Base-by-base conservation (phyloP, 2,888 invertebrate species). In the Furcula furcula region DNA sequence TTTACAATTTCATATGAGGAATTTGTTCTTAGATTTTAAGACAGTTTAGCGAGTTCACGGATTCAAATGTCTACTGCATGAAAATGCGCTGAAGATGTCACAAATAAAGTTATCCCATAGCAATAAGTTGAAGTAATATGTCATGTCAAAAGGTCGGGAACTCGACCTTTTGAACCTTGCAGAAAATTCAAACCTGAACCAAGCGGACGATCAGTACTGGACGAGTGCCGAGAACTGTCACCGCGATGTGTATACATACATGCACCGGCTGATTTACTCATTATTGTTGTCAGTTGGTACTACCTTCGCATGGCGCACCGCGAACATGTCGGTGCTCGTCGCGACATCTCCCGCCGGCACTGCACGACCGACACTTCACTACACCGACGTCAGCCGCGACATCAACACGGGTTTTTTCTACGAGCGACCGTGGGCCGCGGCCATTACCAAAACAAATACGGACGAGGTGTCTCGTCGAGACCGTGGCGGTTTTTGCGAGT, bases 301-400 rank as follows among this genome's bases (percentile, higher is more conserved):
- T 75, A 81, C 82, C 82, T 79, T 76, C 66, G 82, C 82, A 55
- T 68, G 79, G 73, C 82, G 81, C 37, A 70, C 67, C 57, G 74
- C 79, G 71, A 77, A 63, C 82, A 82, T 82, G 55, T 33, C 49
- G 61, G 38, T 52, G 40, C 42, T 50, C 49, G 46, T 23, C 15
- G 58, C 65, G 67, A 65, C 76, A 72, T 73, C 61, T 54, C 75
- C 65, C 47, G 49, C 61, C 46, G 47, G 38, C 58, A 49, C 51
- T 50, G 48, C 55, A 46, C 51, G 12, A 35, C 35, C 31, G 39
- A 41, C 60, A 53, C 53, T 39, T 45, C 36, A 34, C 51, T 34
- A 30, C 31, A 36, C 30, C 32, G 34, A 48, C 45, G 30, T n/a
- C n/a, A n/a, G n/a, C 38, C 47, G 42, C 42, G 34, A 36, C 55